Base-by-base conservation (phyloP, 2,113 vertebrate genomes). In the Colossoma macropomum region DNA sequence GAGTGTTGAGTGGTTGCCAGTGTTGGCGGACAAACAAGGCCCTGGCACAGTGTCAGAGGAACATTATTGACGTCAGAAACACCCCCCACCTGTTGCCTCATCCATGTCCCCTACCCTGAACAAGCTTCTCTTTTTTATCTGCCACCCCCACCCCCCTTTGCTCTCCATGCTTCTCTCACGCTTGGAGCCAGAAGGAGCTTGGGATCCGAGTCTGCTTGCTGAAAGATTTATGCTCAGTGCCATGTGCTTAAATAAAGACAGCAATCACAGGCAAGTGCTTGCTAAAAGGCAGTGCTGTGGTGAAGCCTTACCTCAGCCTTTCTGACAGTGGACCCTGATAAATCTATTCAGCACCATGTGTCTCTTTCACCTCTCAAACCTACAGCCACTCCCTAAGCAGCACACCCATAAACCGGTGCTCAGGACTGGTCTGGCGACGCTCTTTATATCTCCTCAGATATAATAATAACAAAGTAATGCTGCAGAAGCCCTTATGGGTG, bases 31-130 rank as follows among this genome's bases (percentile, higher is more conserved):
- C 77, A 77, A 74, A 62, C 66, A 79, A 86, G 74, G 83, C 28
- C 41, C 45, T 86, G 87, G 83, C 83, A 41, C 16, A 0, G 38
- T 17, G 79, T 85, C 87, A 91, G 28, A 82, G 50, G 86, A 87
- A 89, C 89, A 88, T 72, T 80, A 87, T 80, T 91, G 89, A 91
- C 84, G 87, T 91, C 90, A 91, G 86, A 90, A 27, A 27, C 59
- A 87, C 71, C 77, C 79, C 89, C 84, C 72, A 28, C 59, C 77
- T 77, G 68, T 84, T 81, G 56, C 38, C 70, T 48, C 76, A 69
- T 77, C 68, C 68, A 80, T 3, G n/a, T 84, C 84, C 84, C 68
- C 81, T 52, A n/a, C 17, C 50, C 63, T 45, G 82, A 87, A 89
- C 86, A 89, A 77, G 71, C 81, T 45, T 63, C 75, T 52, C 68